Evolutionary conservation across 2,888 invertebrate species (phyloP), one percentile per base, ranked within the genome.

Genomic region (Tricholauxania praeusta): DNA sequence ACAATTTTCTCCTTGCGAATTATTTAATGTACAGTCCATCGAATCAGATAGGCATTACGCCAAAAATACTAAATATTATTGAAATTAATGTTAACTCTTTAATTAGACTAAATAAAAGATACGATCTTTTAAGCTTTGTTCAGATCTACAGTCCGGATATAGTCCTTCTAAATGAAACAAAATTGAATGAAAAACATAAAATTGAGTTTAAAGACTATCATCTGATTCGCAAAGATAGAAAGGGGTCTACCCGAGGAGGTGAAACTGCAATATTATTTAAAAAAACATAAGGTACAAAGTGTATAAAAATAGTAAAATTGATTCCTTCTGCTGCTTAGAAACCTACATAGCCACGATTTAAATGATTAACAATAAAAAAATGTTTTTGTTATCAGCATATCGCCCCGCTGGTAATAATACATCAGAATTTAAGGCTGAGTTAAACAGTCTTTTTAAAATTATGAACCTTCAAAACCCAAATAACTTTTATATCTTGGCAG

Each of bases 231-330:
- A 71, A 65, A 14, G 71, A 74, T 53, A 74, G 68, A 64, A 14
- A 12, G 14, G 7, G 32, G 14, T 14, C 69, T 8, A 55, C 28
- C 12, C 17, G 47, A 7, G 64, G 63, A n/a, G n/a, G n/a, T n/a
- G n/a, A n/a, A 22, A 73, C 73, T n/a, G 73, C 60, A 59, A 73
- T 73, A 66, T 55, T 73, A 57, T 62, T 73, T n/a, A 73, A 66
- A 63, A 73, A 12, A 19, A n/a, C 2, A 70, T 70, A 14, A 71
- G 71, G 70, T 66, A n/a, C 17, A 60, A 19, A 28, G 28, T 28
- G 19, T 55, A 59, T 12, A n/a, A 10, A 39, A 65, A 28, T 22
- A 74, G 68, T 28, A 65, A 5, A 12, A 65, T 59, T 17, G 55
- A 71, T 49, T 47, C 62, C 12, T 62, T 71, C 32, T 67, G 67